Conservation (phyloP, 2,888 invertebrate genomes). For the Octodonta nipae region DNA sequence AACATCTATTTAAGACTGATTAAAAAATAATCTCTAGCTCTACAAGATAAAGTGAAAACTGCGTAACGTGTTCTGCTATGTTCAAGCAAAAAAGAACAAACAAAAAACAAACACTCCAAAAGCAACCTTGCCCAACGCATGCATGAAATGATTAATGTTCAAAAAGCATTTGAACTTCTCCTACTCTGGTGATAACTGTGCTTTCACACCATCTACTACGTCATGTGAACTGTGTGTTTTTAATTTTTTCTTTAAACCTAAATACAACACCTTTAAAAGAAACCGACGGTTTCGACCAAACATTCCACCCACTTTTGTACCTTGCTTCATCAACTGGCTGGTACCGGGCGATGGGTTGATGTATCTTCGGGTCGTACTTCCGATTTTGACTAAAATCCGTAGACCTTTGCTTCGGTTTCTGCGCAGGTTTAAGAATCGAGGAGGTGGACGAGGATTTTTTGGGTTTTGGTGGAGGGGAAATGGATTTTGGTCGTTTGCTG, state of each 20-base stretch:
- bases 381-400: conserved; percentile 45
- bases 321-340: conserved; percentile 42
- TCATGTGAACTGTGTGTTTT: too few species aligned
- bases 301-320: conserved; percentile 39
- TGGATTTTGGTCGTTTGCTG: conserved; percentile 31
- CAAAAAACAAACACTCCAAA: too few species aligned
- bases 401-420: conserved; percentile 14
- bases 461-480: conserved; percentile 40
- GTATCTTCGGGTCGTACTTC: conserved; percentile 60
- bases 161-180: too few species aligned
- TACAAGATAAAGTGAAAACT: too few species aligned
- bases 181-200: too few species aligned
- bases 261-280: conserved; percentile 56
- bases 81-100: too few species aligned
- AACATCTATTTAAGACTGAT: too few species aligned
- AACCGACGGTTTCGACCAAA: conserved; percentile 51
- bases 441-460: conserved; percentile 26
- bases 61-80: too few species aligned
- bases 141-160: too few species aligned
- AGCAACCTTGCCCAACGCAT: too few species aligned
- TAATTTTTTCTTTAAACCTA: conserved; percentile 16
- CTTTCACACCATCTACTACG: too few species aligned
- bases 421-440: conserved; percentile 33
- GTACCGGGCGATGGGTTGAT: conserved; percentile 63
- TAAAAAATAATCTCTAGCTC: too few species aligned